phyloP scores from a whole-genome alignment of 2,797 vertebrate genomes.

The Botia almorhae region DNA sequence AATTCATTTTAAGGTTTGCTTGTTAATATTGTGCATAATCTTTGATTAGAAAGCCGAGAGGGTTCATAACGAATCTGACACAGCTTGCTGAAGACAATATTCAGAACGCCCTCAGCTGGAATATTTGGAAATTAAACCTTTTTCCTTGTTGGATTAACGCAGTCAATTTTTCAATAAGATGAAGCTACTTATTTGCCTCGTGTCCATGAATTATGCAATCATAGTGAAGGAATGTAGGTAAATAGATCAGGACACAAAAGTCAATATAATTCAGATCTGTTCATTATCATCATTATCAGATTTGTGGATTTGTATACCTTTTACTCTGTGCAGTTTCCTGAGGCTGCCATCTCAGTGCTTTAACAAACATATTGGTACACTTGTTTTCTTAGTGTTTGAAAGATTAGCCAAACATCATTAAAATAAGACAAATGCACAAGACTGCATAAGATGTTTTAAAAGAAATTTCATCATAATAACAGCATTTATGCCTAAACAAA shows the following conservation, averaged over 20 bases:
- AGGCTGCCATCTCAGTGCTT: not conserved
- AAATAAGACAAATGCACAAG: not conserved
- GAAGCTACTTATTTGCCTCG: not conserved
- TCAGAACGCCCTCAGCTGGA: not conserved
- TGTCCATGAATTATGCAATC: not conserved
- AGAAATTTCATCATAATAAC: too few relatives aligned
- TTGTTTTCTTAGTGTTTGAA: too few relatives aligned
- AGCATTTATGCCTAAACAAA: too few relatives aligned
- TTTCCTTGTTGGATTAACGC: not conserved
- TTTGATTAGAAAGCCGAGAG: slow-evolving; percentile 25
- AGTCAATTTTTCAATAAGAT: slow-evolving; percentile 7
- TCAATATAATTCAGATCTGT: not conserved
- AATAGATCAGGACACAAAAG: not conserved
- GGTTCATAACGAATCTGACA: slow-evolving; percentile 14
- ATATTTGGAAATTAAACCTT: slow-evolving; percentile 6
- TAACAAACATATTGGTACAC: too few relatives aligned
- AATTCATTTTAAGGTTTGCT: slow-evolving; percentile 14
- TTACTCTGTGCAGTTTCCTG: not conserved
- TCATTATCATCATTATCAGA: not conserved
- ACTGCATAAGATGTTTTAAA: not conserved
- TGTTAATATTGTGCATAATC: slow-evolving; percentile 7
- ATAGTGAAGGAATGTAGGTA: not conserved
- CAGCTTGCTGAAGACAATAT: slow-evolving; percentile 2
- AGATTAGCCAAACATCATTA: too few relatives aligned
- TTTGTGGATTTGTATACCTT: not conserved